Evolutionary conservation across 2,797 vertebrate genomes (phyloP).

Genomic region (Rachycentron canadum): DNA sequence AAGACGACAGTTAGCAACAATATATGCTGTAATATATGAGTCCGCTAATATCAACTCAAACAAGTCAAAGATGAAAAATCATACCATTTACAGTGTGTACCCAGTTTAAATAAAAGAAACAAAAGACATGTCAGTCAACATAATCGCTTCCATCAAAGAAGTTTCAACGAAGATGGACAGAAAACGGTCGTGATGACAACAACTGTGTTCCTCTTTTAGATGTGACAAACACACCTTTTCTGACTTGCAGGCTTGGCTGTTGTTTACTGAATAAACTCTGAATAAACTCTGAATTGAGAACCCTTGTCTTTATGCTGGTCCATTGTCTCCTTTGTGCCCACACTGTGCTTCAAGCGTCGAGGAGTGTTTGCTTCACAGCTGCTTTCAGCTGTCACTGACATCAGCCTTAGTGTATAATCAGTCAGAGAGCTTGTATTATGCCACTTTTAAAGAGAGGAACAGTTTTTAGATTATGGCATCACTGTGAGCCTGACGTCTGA

Average conservation of each 20-base stretch:
- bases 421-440: background rate
- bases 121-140: background rate
- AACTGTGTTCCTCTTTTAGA: background rate
- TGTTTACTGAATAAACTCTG: background rate
- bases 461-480: background rate
- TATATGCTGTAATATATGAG: too few species aligned
- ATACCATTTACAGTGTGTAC: too few species aligned
- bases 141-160: background rate
- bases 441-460: background rate
- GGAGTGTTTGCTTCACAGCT: slow-evolving; percentile 2
- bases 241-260: background rate
- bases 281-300: background rate
- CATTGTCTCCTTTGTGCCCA: slow-evolving; percentile 21
- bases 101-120: background rate
- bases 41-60: background rate
- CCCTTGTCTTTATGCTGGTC: background rate
- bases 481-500: background rate
- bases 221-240: background rate
- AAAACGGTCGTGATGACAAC: background rate
- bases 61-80: too few species aligned
- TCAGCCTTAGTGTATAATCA: background rate
- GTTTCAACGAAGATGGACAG: background rate
- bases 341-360: background rate
- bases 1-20: too few species aligned
- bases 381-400: background rate